Evolutionary conservation across 64 coral and sea anemone genomes (phyloP).

Genomic region (Catalaphyllia jardinei): DNA sequence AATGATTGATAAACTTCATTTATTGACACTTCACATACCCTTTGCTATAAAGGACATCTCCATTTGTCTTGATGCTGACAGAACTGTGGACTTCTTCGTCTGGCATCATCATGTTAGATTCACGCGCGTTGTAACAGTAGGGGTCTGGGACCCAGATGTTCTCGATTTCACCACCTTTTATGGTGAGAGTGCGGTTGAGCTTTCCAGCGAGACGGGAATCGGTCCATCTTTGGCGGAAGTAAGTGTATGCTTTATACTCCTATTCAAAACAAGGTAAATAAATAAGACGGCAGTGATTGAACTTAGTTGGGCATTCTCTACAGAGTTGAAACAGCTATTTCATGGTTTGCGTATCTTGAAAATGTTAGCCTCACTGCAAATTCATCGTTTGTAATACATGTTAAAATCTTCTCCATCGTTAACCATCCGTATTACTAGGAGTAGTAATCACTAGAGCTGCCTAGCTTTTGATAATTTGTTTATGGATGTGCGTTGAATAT

Average conservation of each 20-base stretch:
- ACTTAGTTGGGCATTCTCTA: too few species aligned
- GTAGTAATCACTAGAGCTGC: too few species aligned
- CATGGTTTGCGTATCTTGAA: too few species aligned
- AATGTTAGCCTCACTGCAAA: too few species aligned
- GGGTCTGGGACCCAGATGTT: constrained; percentile 79
- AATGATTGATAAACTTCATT: too few species aligned
- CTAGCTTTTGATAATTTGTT: too few species aligned
- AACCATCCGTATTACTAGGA: too few species aligned
- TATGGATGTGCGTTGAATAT: too few species aligned
- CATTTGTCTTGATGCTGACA: constrained; percentile 35
- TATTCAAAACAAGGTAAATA: background rate
- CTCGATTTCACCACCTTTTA: constrained; percentile 71
- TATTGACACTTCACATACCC: background rate
- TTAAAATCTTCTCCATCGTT: too few species aligned
- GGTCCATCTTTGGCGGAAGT: constrained; percentile 73
- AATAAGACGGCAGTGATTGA: too few species aligned
- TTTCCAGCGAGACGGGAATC: constrained; percentile 53
- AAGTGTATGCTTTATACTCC: constrained; percentile 64
- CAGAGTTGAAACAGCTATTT: too few species aligned
- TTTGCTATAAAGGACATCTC: constrained; percentile 49
- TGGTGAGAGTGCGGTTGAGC: constrained; percentile 31
- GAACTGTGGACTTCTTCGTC: constrained; percentile 65
- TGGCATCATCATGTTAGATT: constrained; percentile 62
- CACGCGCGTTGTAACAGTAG: constrained; percentile 85
- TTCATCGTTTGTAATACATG: too few species aligned